phyloP scores from a whole-genome alignment of 2,888 invertebrate species.

The Parnassius apollo region DNA sequence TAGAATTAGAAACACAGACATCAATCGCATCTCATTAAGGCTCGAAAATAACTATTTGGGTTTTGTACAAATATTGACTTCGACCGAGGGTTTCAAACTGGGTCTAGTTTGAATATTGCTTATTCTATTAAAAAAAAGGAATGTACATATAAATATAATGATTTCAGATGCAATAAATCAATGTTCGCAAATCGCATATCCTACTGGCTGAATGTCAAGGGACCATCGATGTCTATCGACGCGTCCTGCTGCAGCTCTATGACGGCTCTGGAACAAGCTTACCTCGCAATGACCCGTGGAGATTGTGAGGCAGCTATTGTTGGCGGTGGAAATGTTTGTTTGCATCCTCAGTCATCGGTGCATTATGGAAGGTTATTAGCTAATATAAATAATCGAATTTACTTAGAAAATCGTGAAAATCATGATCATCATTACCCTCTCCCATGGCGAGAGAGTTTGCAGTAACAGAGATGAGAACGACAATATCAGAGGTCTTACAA shows the following conservation, averaged over 20 bases:
- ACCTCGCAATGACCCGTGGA: slow-evolving; percentile 49
- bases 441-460: no score
- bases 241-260: slow-evolving; percentile 56
- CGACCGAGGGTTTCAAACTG: no score
- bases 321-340: slow-evolving; percentile 79
- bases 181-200: slow-evolving; percentile 31
- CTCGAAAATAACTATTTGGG: no score
- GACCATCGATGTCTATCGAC: slow-evolving; percentile 53
- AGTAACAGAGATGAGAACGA: no score
- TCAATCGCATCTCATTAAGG: no score
- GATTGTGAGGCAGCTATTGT: slow-evolving; percentile 80
- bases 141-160: no score
- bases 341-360: slow-evolving; percentile 75
- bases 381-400: not conserved
- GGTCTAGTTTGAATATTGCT: no score
- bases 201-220: slow-evolving; percentile 65
- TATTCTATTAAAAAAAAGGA: no score
- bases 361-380: slow-evolving; percentile 54
- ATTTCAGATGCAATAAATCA: slow-evolving; percentile 4
- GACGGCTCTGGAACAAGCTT: slow-evolving; percentile 54
- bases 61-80: no score
- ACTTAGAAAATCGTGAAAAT: slow-evolving; percentile 56
- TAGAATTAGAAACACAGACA: no score
- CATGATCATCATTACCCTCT: slow-evolving; percentile 35
- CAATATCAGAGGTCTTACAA: no score